phyloP scores from a whole-genome alignment of 2,113 vertebrate genomes.

The Stegostoma tigrinum region DNA sequence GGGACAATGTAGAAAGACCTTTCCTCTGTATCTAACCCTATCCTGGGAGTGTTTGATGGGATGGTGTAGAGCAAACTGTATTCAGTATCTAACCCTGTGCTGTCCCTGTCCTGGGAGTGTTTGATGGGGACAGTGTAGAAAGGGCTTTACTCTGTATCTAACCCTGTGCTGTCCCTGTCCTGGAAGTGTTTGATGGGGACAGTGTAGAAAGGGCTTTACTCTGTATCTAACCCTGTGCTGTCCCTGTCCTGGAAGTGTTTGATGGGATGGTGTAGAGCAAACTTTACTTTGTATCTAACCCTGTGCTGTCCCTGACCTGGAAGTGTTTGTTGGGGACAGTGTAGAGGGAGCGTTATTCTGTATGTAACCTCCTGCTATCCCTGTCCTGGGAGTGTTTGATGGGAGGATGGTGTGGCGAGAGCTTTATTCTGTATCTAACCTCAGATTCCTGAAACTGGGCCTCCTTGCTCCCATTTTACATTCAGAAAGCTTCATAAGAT shows the following conservation, averaged over 20 bases:
- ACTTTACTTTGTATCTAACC: neutral
- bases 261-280: neutral
- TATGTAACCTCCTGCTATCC: neutral
- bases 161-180: neutral
- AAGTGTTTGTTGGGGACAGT: neutral
- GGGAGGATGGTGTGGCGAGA: no score
- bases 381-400: neutral
- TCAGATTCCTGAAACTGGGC: neutral
- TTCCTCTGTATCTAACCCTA: no score
- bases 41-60: no score
- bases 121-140: neutral
- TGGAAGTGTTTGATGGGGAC: neutral
- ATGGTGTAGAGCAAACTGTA: no score
- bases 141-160: neutral
- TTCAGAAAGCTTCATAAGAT: neutral
- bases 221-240: neutral
- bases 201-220: neutral
- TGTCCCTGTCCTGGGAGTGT: no score
- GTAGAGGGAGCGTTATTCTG: neutral
- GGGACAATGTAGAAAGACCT: no score
- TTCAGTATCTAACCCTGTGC: no score
- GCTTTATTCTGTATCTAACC: no score
- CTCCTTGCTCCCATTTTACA: neutral
- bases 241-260: neutral
- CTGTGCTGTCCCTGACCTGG: neutral